Base-by-base conservation (phyloP, 2,888 invertebrate species). In the Protodeltote pygarga region DNA sequence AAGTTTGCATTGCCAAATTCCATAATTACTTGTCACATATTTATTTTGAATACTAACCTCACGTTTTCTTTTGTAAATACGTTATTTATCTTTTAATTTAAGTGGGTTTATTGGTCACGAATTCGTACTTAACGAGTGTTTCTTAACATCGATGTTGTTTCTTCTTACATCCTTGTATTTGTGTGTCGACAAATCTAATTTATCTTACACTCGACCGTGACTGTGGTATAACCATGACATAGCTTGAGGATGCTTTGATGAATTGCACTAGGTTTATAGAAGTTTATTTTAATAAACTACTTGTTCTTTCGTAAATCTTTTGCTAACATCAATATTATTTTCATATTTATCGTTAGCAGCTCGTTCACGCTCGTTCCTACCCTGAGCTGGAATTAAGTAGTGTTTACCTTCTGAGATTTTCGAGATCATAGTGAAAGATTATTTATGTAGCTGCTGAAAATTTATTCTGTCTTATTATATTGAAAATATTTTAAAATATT, bases 91-190 rank as follows among this genome's bases (percentile, higher is more conserved):
- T 33, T 63, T 63, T 39, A 42, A 40, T 53, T 47, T 47, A 38
- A 50, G 45, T 23, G 2, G 5, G 20, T 58, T 65, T 53, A 40
- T 38, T 40, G 16, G 53, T 68, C 67, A 67, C 65, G 65, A 62
- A 27, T 38, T 40, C 20, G 44, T 31, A 28, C 27, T 54, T 54
- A 59, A 41, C 48, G 25, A 29, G 29, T 41, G 37, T 50, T 47
- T 31, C 27, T 45, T 37, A 39, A 41, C 45, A 8, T 48, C 23
- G 52, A 20, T 52, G 45, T 64, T 49, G 40, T 24, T 46, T 35
- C 31, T 63, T 42, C 34, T 35, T 21, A 31, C 10, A 45, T 57
- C 42, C 23, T 33, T 51, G 45, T 46, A 39, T 35, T 59, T 32
- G 49, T 54, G 20, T 42, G 25, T 38, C 27, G 45, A 49, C 44